Conservation (phyloP, 2,797 vertebrate species). For the Melanotaenia boesemani region DNA sequence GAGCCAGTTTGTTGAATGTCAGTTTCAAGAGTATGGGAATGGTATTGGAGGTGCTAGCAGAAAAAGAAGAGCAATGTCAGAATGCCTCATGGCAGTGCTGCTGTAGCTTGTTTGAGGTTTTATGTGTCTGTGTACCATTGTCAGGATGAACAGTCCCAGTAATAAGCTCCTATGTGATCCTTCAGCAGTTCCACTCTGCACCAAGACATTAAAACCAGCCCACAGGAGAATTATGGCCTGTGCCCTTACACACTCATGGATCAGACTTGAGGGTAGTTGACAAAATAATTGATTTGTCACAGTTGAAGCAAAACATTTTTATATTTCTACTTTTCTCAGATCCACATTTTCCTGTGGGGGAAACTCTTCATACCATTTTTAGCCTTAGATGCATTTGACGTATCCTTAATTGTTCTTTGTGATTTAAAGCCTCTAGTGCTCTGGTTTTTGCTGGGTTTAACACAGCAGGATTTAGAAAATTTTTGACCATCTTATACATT, state of each 20-base stretch:
- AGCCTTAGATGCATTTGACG: constrained; percentile 52
- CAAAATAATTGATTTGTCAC: constrained; percentile 75
- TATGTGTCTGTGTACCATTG: constrained; percentile 61
- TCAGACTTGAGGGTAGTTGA: constrained; percentile 65
- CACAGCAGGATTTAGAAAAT: neutral
- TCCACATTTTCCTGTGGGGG: constrained; percentile 40
- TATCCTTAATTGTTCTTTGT: constrained; percentile 57
- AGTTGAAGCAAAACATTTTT: constrained; percentile 67
- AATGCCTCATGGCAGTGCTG: constrained; percentile 48
- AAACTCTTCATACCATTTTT: constrained; percentile 50
- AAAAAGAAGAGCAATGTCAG: constrained; percentile 28
- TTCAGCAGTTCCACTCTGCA: constrained; percentile 69
- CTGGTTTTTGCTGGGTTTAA: constrained; percentile 24
- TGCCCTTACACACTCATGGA: constrained; percentile 56
- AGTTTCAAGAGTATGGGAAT: constrained; percentile 1
- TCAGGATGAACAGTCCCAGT: constrained; percentile 68
- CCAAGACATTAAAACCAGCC: constrained; percentile 69
- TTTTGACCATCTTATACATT: neutral
- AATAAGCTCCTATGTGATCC: constrained; percentile 77
- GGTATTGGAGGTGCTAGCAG: neutral
- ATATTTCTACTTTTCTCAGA: constrained; percentile 52
- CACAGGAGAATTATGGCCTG: constrained; percentile 61
- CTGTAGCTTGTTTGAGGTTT: constrained; percentile 64
- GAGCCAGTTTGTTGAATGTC: constrained; percentile 11
- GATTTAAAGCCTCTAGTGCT: constrained; percentile 28